Percentiles rank a stretch among this genome's conserved stretches.
Evolutionary conservation across 2,888 invertebrate species (phyloP).

Genomic region (Dendrolimus pini): DNA sequence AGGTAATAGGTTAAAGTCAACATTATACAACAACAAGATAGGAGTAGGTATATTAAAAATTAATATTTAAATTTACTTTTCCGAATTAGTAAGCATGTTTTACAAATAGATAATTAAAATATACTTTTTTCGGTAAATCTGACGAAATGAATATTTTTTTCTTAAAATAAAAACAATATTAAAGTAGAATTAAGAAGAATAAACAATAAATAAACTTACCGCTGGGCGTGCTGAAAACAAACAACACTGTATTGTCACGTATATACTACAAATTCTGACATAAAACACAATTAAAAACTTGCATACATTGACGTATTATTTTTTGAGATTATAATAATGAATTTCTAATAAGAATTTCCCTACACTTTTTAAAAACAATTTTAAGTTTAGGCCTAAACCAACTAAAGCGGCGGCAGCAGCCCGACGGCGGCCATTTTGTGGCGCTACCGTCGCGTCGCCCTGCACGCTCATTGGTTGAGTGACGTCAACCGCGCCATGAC

Average conservation of each 20-base stretch:
- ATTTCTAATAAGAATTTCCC: conserved; percentile 14
- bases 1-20: no score
- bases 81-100: no score
- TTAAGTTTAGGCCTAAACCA: conserved; percentile 69
- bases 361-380: conserved; percentile 31
- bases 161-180: no score
- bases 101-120: no score
- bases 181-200: conserved; percentile 3
- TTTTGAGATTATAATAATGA: conserved; percentile 13
- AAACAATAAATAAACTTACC: conserved; percentile 20
- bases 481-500: conserved; percentile 73
- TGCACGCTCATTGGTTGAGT: conserved; percentile 66
- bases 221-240: conserved; percentile 25
- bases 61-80: no score
- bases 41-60: no score
- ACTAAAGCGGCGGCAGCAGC: conserved; percentile 57
- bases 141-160: no score
- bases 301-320: conserved; percentile 10
- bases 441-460: conserved; percentile 64
- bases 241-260: conserved; percentile 31
- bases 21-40: no score
- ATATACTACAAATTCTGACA: conserved; percentile 9
- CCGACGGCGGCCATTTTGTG: conserved; percentile 73
- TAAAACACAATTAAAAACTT: conserved; percentile 11
- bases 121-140: no score